A percentile compares a stretch with the other conserved stretches of the same genome.
Evolutionary conservation across 2,888 invertebrate genomes (phyloP).

Genomic region (Ormyrus nitidulus): DNA sequence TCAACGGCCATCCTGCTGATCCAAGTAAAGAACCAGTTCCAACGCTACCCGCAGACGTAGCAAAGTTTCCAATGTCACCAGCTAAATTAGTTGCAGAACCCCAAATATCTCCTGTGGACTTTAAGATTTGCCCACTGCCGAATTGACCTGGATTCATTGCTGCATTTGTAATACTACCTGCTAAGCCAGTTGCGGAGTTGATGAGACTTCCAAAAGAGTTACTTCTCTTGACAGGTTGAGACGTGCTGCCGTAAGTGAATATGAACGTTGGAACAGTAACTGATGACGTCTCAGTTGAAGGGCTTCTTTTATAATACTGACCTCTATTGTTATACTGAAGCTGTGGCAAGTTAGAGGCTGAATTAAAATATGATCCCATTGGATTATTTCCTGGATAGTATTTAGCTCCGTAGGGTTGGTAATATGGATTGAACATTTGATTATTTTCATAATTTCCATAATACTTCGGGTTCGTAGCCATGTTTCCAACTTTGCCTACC

Average conservation of each 20-base stretch:
- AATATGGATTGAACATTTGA: too few relatives aligned
- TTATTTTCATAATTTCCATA: too few relatives aligned
- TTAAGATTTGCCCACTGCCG: not conserved
- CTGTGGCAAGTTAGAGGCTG: too few relatives aligned
- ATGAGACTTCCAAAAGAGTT: not conserved
- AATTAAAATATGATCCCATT: too few relatives aligned
- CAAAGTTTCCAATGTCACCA: conserved; percentile 4
- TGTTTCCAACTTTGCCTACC: not conserved
- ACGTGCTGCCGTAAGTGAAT: too few relatives aligned
- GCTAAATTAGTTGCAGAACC: conserved; percentile 34
- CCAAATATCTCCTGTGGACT: conserved; percentile 24
- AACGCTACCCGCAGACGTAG: not conserved
- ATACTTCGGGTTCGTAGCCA: not conserved
- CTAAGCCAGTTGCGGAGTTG: conserved; percentile 31
- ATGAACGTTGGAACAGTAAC: not conserved
- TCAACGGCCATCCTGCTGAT: not conserved
- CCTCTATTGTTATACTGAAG: too few relatives aligned
- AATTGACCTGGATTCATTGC: not conserved
- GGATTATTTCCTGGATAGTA: too few relatives aligned
- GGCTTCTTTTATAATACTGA: too few relatives aligned
- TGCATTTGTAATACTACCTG: conserved; percentile 16
- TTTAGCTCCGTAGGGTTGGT: too few relatives aligned
- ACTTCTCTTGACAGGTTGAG: not conserved
- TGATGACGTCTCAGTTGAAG: too few relatives aligned
- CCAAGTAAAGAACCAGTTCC: not conserved